A percentile compares a stretch with the other conserved stretches of the same genome.
phyloP scores from a whole-genome alignment of 2,888 invertebrate genomes.

The Euspilapteryx auroguttella region DNA sequence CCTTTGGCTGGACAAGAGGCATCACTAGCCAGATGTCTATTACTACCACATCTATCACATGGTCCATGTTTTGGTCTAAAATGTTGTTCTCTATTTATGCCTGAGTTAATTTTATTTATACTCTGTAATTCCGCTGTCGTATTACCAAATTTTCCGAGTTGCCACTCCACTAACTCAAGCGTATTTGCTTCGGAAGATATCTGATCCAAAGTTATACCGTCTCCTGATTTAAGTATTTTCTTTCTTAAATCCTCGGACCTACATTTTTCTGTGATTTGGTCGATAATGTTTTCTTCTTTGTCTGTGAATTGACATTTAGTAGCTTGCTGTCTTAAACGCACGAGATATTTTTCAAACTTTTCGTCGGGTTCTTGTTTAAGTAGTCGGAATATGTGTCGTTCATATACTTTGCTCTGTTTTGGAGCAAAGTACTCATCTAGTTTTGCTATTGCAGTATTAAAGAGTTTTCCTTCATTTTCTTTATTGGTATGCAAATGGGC shows the following conservation, averaged over 20 bases:
- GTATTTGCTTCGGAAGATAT: no score
- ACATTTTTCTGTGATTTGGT: slow-evolving; percentile 3
- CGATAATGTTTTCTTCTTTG: slow-evolving; percentile 2
- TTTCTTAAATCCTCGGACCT: slow-evolving; percentile 1
- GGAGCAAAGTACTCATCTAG: slow-evolving; percentile 3
- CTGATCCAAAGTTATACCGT: no score
- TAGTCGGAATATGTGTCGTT: slow-evolving; percentile 2
- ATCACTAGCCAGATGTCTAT: not conserved
- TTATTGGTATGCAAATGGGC: slow-evolving; percentile 2
- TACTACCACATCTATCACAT: not conserved
- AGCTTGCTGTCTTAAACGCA: slow-evolving; percentile 1
- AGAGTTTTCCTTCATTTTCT: slow-evolving; percentile 1
- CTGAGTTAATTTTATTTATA: not conserved
- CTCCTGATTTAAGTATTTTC: no score
- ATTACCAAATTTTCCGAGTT: slow-evolving; percentile 1
- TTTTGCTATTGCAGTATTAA: slow-evolving; percentile 1
- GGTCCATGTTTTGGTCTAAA: not conserved
- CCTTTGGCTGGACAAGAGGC: not conserved
- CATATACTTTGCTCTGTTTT: slow-evolving; percentile 4
- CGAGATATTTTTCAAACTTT: slow-evolving; percentile 1
- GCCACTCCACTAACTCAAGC: not conserved
- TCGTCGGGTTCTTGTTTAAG: slow-evolving; percentile 2
- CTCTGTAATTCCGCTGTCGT: not conserved
- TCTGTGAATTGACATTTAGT: slow-evolving; percentile 1
- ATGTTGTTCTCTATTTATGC: not conserved